Conservation (phyloP, 2,888 invertebrate species). For the Rhagophthalmus giganteus region DNA sequence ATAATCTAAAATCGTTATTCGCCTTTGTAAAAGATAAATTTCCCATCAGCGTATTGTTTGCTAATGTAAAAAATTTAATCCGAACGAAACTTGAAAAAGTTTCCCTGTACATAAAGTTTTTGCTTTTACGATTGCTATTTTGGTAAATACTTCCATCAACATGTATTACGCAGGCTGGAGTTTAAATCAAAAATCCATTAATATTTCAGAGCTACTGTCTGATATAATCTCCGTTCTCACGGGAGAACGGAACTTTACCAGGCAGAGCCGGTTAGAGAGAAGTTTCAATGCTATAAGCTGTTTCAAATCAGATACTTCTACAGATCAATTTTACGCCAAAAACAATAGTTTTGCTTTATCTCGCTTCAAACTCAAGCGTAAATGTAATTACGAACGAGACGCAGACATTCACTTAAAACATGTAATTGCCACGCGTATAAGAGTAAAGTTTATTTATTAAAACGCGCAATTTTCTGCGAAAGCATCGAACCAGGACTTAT, state of each 20-base stretch:
- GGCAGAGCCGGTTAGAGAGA: constrained; percentile 26
- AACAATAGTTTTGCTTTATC: constrained; percentile 10
- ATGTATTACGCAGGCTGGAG: constrained; percentile 30
- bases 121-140: constrained; percentile 22
- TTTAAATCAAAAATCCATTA: constrained; percentile 33
- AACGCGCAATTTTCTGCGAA: not conserved
- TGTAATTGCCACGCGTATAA: too few species aligned
- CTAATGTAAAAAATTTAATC: constrained; percentile 22
- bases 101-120: constrained; percentile 15
- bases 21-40: not conserved
- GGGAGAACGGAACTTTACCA: constrained; percentile 31
- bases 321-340: constrained; percentile 24
- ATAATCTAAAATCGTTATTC: constrained; percentile 3
- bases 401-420: too few species aligned
- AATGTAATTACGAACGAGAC: too few species aligned
- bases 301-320: constrained; percentile 28
- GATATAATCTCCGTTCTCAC: constrained; percentile 32
- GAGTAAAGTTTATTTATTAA: too few species aligned
- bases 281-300: constrained; percentile 28
- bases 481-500: too few species aligned
- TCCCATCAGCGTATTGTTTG: constrained; percentile 9
- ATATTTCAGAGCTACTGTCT: constrained; percentile 33
- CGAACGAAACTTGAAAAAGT: constrained; percentile 14
- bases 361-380: not conserved
- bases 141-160: constrained; percentile 31